Conservation (phyloP, 2,797 vertebrate genomes). For the Okamejei kenojei region DNA sequence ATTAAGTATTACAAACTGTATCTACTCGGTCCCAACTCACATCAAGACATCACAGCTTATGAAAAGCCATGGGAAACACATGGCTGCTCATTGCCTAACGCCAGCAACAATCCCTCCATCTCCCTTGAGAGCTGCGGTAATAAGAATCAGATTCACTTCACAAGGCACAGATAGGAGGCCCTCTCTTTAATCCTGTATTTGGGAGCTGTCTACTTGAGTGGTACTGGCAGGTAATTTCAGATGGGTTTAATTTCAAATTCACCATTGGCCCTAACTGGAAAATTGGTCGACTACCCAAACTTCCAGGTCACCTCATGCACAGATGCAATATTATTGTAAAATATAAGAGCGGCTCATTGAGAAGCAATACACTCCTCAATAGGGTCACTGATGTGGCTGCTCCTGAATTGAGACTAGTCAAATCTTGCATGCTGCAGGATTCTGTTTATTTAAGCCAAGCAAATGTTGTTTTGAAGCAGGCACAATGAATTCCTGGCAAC, state of each 20-base stretch:
- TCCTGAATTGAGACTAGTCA: neutral
- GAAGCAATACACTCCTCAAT: neutral
- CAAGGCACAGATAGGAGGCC: conserved; percentile 15
- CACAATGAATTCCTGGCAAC: neutral
- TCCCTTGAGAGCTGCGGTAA: neutral
- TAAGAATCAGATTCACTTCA: conserved; percentile 29
- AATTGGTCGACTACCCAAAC: neutral
- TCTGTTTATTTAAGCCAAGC: neutral
- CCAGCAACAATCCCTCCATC: neutral
- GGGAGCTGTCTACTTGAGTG: conserved; percentile 26
- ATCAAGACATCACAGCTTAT: neutral
- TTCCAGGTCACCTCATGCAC: neutral
- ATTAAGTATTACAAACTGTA: neutral
- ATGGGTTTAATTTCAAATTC: conserved; percentile 16
- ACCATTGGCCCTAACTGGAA: neutral
- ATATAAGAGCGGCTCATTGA: neutral
- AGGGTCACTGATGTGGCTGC: neutral
- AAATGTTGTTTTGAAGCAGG: neutral
- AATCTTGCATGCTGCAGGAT: neutral
- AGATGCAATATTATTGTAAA: neutral
- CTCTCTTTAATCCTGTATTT: conserved; percentile 31
- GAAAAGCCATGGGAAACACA: conserved; percentile 20
- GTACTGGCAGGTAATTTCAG: conserved; percentile 26
- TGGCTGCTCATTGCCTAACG: conserved; percentile 28
- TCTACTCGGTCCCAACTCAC: neutral